A percentile compares a stretch with the other conserved stretches of the same genome.
Conservation (phyloP, 1,140 invertebrate genomes). For the Catajapyx aquilonaris region DNA sequence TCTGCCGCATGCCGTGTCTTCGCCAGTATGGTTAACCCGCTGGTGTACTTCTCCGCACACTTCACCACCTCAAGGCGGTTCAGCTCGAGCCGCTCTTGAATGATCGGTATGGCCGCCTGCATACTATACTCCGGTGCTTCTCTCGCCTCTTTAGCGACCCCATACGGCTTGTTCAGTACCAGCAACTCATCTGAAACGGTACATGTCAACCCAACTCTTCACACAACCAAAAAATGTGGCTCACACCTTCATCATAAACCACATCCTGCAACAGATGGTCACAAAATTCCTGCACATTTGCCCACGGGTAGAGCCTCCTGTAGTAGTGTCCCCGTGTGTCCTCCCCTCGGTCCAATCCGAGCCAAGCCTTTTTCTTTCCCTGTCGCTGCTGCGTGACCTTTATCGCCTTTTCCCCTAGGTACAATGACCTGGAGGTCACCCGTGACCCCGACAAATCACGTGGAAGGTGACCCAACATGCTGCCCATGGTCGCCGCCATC, state of each 20-base stretch:
- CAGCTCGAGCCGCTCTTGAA: slow-evolving; percentile 15
- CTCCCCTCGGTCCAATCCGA: no score
- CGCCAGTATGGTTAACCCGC: no score
- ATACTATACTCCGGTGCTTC: slow-evolving; percentile 14
- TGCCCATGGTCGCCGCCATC: no score
- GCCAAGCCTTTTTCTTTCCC: no score
- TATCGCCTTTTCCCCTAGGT: no score
- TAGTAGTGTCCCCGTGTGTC: no score
- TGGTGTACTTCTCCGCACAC: no score
- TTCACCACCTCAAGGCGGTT: slow-evolving; percentile 13
- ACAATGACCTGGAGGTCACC: no score
- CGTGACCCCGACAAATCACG: no score
- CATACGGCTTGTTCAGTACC: slow-evolving; percentile 24
- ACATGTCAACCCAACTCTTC: no score
- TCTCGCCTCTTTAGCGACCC: slow-evolving; percentile 13
- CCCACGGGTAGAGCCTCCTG: slow-evolving; percentile 18
- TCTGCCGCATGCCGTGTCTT: slow-evolving; percentile 16
- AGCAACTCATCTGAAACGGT: slow-evolving; percentile 19
- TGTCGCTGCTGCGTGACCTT: no score
- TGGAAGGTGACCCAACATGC: no score
- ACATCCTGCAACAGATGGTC: slow-evolving; percentile 13
- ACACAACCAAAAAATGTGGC: slow-evolving; percentile 5
- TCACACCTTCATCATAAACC: slow-evolving; percentile 16
- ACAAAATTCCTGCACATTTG: slow-evolving; percentile 13
- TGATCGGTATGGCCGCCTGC: slow-evolving; percentile 13